Conservation (phyloP, 2,797 vertebrate genomes). For the Falco novaeseelandiae region DNA sequence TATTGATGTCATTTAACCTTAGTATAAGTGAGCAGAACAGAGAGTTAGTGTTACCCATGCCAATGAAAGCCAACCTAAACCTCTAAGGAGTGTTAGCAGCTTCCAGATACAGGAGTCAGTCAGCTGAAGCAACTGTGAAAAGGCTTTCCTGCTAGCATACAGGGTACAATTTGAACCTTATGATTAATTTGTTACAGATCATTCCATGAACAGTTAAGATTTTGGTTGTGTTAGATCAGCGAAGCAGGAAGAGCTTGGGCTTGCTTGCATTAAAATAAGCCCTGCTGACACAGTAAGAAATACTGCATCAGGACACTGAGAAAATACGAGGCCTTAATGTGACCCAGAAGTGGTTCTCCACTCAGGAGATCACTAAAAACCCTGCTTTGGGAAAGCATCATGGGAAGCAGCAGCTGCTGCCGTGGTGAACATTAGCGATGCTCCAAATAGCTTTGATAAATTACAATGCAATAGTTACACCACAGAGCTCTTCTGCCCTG, state of each 20-base stretch:
- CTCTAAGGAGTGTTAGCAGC: constrained; percentile 49
- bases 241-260: constrained; percentile 41
- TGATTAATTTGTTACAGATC: constrained; percentile 42
- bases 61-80: constrained; percentile 48
- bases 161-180: not conserved
- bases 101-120: constrained; percentile 53
- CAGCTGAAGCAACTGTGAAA: constrained; percentile 50
- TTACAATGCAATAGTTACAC: constrained; percentile 51
- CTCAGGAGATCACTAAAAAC: not conserved
- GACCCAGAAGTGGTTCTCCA: constrained; percentile 16
- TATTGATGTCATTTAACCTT: constrained; percentile 22
- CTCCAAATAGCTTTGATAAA: constrained; percentile 50
- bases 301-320: constrained; percentile 12
- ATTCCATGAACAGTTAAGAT: constrained; percentile 9
- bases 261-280: constrained; percentile 28
- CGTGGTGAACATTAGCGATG: not conserved
- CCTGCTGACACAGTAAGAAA: constrained; percentile 29
- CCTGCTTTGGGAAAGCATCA: constrained; percentile 37
- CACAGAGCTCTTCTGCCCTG: constrained; percentile 56
- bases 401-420: constrained; percentile 18
- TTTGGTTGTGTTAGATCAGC: constrained; percentile 50
- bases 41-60: constrained; percentile 47
- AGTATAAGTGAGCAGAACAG: constrained; percentile 32
- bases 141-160: constrained; percentile 30
- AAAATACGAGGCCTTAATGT: not conserved